Percentiles rank a stretch among this genome's conserved stretches.
These are phyloP conservation scores for Oncopeltus fasciatus DNA, from an alignment of 1,140 invertebrate species.

Conservation along the genomic window DNA sequence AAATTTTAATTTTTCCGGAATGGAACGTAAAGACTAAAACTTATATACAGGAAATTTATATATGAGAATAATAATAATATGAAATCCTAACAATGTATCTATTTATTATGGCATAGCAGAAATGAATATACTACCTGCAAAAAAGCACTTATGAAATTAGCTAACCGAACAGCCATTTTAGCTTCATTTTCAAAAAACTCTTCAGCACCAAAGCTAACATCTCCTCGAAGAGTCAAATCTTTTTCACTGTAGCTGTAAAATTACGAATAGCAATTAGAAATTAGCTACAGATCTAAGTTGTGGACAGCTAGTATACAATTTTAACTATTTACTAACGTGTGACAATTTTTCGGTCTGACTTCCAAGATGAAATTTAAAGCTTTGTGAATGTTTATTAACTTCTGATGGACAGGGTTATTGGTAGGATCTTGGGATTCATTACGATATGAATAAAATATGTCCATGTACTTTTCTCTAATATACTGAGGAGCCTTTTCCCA, in stretches of 20 bases:
- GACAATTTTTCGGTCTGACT: slow-evolving; percentile 57
- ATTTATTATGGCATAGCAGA: too few species aligned
- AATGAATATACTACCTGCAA: slow-evolving; percentile 69
- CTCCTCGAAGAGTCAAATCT: slow-evolving; percentile 61
- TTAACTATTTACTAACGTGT: slow-evolving; percentile 34
- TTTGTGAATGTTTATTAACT: slow-evolving; percentile 12
- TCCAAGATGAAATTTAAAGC: slow-evolving; percentile 37
- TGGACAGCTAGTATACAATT: neutral
- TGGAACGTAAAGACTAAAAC: too few species aligned
- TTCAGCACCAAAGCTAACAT: slow-evolving; percentile 70
- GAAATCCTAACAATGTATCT: too few species aligned
- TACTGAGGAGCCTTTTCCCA: slow-evolving; percentile 54
- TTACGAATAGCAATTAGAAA: slow-evolving; percentile 1
- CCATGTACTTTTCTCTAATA: slow-evolving; percentile 55
- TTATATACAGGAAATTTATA: neutral
- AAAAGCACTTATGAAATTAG: slow-evolving; percentile 90
- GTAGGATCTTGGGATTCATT: slow-evolving; percentile 19
- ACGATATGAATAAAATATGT: slow-evolving; percentile 54
- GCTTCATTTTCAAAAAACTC: slow-evolving; percentile 88
- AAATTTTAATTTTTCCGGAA: too few species aligned
- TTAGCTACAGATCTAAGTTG: neutral
- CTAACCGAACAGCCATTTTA: slow-evolving; percentile 81
- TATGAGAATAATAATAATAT: neutral
- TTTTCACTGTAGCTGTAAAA: slow-evolving; percentile 47
- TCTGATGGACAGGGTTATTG: neutral